A percentile compares a stretch with the other conserved stretches of the same genome.
phyloP scores from a whole-genome alignment of 1,140 invertebrate species.

The Drosophila malerkotliana region DNA sequence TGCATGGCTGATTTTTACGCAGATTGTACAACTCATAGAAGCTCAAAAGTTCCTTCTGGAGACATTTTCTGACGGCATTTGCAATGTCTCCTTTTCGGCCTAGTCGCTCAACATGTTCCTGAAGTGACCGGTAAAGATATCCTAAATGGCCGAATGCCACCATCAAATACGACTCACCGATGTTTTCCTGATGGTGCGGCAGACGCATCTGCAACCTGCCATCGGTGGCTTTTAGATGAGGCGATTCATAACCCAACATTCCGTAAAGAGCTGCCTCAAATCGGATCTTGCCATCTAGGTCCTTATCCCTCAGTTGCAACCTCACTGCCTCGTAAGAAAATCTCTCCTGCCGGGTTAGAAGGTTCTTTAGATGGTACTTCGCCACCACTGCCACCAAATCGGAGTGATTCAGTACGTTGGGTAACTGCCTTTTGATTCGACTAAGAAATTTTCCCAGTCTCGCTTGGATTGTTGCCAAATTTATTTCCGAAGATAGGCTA shows the following conservation, averaged over 20 bases:
- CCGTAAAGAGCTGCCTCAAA: constrained; percentile 39
- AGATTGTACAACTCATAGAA: constrained; percentile 21
- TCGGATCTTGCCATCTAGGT: neutral
- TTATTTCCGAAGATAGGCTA: neutral
- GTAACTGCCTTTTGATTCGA: neutral
- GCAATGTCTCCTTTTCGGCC: constrained; percentile 12
- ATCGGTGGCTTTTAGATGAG: constrained; percentile 30
- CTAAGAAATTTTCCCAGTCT: constrained; percentile 3
- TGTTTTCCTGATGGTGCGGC: constrained; percentile 45
- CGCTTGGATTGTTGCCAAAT: neutral
- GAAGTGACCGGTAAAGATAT: constrained; percentile 26
- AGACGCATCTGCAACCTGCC: constrained; percentile 32
- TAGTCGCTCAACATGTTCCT: constrained; percentile 8
- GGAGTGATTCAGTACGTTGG: neutral
- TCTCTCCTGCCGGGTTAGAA: constrained; percentile 29
- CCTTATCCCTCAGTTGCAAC: constrained; percentile 7
- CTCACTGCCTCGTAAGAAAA: constrained; percentile 22
- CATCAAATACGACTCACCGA: constrained; percentile 54
- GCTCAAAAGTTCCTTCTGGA: constrained; percentile 13
- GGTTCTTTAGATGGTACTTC: constrained; percentile 10
- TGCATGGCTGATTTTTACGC: neutral
- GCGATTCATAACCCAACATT: constrained; percentile 49
- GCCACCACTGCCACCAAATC: constrained; percentile 2
- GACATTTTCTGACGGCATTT: neutral
- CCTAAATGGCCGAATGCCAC: constrained; percentile 45